Evolutionary conservation across 2,113 vertebrate genomes (phyloP), one percentile per base, ranked within the genome.

Genomic region (human (Homo sapiens)): DNA sequence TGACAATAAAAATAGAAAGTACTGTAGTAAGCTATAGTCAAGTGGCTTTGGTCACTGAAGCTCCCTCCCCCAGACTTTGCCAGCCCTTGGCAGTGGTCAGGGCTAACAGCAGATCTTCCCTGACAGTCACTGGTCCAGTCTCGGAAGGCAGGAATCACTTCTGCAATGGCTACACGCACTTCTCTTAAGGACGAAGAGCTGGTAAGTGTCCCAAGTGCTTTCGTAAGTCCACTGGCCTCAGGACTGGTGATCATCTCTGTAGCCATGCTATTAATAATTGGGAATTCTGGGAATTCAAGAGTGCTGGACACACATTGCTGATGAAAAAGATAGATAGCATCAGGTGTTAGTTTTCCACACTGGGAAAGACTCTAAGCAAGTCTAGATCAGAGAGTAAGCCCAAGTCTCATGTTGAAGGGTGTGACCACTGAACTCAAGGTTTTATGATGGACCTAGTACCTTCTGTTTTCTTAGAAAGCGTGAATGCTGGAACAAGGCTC

Each of bases 121-220:
- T 97, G 96, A 91, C 96, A 99, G 99, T 99, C 99, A 55, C 98
- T 99, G 98, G 99, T 99, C 94, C 99, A 99, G 98, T 99, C 99
- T 96, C 99, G 99, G 98, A 99, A 99, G 97, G 99, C 99, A 9
- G 99, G 99, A 12, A 99, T 99, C 91, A 99, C 99, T 85, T 99
- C 99, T 82, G 99, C 99, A 76, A 99, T 99, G 99, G 99, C 99
- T 96, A 99, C 99, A 40, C 99, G 99, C 57, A 99, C 99, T 38
- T 99, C 99, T 93, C 98, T 99, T 97, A 99, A 99, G 97, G 99
- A 99, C 89, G 99, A 99, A 98, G 99, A 99, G 95, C 98, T 99
- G 99, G 99, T 99, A 98, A 99, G 99, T 97, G 59, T 96, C 48
- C 81, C 78, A 8, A 22, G 52, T 59, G 25, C 52, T 94, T 96